Percentiles rank a stretch among this genome's conserved stretches.
phyloP scores from a whole-genome alignment of 2,797 vertebrate genomes.

The Halcyon leucocephala region DNA sequence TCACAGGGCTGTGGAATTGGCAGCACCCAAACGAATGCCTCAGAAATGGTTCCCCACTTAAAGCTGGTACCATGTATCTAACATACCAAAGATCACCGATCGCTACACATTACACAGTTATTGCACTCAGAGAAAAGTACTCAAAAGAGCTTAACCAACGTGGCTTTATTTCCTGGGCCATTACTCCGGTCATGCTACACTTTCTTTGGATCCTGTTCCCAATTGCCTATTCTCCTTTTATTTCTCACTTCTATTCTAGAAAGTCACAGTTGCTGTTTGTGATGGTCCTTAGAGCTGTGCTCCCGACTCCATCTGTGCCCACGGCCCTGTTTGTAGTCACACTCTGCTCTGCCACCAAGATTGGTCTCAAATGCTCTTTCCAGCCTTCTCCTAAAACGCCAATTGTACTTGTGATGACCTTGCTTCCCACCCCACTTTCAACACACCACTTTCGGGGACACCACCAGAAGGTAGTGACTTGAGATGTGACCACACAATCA shows the following conservation, averaged over 20 bases:
- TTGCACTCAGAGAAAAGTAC: not conserved
- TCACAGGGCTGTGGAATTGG: not conserved
- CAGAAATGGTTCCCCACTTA: not conserved
- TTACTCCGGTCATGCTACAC: not conserved
- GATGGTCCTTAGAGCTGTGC: not conserved
- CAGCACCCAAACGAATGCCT: not conserved
- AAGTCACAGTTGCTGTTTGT: not conserved
- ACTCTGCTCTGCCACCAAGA: not conserved
- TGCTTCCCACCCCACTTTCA: not conserved
- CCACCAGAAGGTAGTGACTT: not conserved
- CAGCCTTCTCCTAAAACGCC: not conserved
- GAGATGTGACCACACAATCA: not conserved
- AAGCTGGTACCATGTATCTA: not conserved
- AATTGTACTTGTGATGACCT: not conserved
- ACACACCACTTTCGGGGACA: not conserved
- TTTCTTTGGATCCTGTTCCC: not conserved
- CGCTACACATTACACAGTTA: not conserved
- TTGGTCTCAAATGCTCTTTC: not conserved
- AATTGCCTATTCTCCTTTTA: not conserved
- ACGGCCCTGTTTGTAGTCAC: not conserved
- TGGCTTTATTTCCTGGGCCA: not conserved
- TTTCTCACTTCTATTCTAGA: too few species aligned
- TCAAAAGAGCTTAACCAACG: not conserved
- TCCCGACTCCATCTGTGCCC: not conserved
- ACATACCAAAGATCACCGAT: not conserved